Base-by-base conservation (phyloP, 2,113 vertebrate species). In the Labeo rohita region DNA sequence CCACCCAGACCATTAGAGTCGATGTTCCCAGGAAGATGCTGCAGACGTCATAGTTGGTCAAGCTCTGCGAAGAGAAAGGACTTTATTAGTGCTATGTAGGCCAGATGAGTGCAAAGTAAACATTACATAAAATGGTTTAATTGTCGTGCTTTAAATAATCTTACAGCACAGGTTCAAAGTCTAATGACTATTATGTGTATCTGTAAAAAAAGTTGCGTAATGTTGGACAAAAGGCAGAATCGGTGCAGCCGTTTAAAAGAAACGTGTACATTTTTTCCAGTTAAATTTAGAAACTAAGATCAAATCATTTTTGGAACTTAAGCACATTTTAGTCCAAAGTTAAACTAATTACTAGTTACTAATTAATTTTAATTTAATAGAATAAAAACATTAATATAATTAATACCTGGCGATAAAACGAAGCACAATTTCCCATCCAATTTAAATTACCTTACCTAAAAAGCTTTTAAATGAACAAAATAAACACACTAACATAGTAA, bases 21-120 rank as follows among this genome's bases (percentile, higher is more conserved):
- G 98, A 97, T 0, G 97, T 99, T 74, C 98, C 98, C 68, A 99
- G 95, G 83, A 99, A 96, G 92, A 99, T 98, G 85, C 98, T 99
- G 95, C 98, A 99, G 88, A 99, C 94, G 3, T 99, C 97, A 0
- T 99, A 99, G 88, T 95, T 98, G 66, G 96, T 96, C 83, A 99
- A 92, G 90, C 96, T 98, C 97, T 99, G 88, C 36, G 54, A 34
- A 65, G 0, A 83, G 61, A 87, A 28, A 56, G 12, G 11, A 52
- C n/a, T 49, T 76, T 72, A 43, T 72, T 72, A 72, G 68, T 4
- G 7, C 28, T 2, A 16, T 16, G 1, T 21, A 21, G 43, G 49
- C 8, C 1, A 36, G 49, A 52, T 4, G 2, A 72, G 68, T 21
- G 18, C 8, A 72, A 72, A 36, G 47, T 23, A 47, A 59, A 74